Evolutionary conservation across 1,140 invertebrate species (phyloP).

Genomic region (Philopotamus ludificatus): DNA sequence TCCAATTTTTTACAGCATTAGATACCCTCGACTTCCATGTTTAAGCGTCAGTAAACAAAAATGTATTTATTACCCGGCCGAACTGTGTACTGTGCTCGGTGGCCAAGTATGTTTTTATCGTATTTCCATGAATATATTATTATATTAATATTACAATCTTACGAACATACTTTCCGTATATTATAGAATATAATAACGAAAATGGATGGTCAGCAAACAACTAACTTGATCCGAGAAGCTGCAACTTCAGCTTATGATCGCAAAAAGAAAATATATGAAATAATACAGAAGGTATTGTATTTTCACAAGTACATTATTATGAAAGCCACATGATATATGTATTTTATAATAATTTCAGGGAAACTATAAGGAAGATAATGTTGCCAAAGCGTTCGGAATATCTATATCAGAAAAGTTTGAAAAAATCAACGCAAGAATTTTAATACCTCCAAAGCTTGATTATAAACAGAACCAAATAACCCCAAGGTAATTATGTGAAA

Average conservation of each 20-base stretch:
- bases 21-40: conserved; percentile 56
- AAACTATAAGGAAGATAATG: conserved; percentile 53
- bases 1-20: conserved; percentile 45
- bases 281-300: conserved; percentile 46
- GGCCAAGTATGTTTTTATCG: conserved; percentile 53
- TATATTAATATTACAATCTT: neutral
- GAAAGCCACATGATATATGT: neutral
- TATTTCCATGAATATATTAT: neutral
- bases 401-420: conserved; percentile 57
- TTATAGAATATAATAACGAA: conserved; percentile 7
- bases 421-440: conserved; percentile 57
- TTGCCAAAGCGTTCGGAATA: conserved; percentile 62
- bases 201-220: conserved; percentile 53
- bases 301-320: conserved; percentile 5
- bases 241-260: conserved; percentile 57
- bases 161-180: neutral
- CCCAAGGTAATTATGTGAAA: conserved; percentile 2
- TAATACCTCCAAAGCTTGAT: conserved; percentile 56
- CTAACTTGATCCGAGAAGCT: conserved; percentile 59
- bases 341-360: conserved; percentile 36
- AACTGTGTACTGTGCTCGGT: conserved; percentile 59
- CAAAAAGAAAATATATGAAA: conserved; percentile 59
- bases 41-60: conserved; percentile 54
- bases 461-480: conserved; percentile 46
- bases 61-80: conserved; percentile 54